Evolutionary conservation across 1,140 invertebrate genomes (phyloP).

Genomic region (Eueides isabella): DNA sequence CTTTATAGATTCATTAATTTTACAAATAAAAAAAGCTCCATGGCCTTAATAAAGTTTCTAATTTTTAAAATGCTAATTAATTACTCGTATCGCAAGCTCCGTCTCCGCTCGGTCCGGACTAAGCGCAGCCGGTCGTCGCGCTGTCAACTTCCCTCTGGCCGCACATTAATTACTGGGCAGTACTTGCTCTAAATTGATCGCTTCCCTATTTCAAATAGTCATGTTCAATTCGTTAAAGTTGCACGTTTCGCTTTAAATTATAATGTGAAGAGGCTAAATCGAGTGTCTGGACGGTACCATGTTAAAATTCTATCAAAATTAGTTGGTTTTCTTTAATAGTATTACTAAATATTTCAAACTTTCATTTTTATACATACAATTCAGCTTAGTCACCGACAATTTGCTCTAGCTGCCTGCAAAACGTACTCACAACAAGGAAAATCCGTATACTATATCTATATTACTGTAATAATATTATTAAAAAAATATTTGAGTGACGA

Average conservation of each 20-base stretch:
- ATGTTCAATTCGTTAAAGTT: slow-evolving; percentile 20
- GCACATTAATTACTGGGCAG: slow-evolving; percentile 61
- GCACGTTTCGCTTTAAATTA: slow-evolving; percentile 6
- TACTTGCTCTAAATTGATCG: slow-evolving; percentile 65
- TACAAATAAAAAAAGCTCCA: slow-evolving; percentile 6
- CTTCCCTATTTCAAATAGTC: slow-evolving; percentile 47
- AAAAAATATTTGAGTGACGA: too few relatives aligned
- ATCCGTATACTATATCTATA: too few relatives aligned
- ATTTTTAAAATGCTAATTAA: slow-evolving; percentile 13
- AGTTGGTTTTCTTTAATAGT: background rate
- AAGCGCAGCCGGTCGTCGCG: slow-evolving; percentile 36
- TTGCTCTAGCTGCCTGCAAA: background rate
- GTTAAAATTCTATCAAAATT: background rate
- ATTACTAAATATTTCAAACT: background rate
- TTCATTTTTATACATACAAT: background rate
- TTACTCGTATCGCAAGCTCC: slow-evolving; percentile 10
- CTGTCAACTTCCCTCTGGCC: slow-evolving; percentile 47
- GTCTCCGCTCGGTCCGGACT: too few relatives aligned
- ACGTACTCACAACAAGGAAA: too few relatives aligned
- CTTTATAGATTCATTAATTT: background rate
- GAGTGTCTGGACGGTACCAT: background rate
- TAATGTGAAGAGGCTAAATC: background rate
- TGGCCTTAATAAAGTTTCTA: slow-evolving; percentile 4
- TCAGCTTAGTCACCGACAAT: background rate
- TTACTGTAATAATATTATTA: too few relatives aligned